Percentiles rank a stretch among this genome's conserved stretches.
Conservation (phyloP, 2,797 vertebrate species). For the Melopsittacus undulatus region DNA sequence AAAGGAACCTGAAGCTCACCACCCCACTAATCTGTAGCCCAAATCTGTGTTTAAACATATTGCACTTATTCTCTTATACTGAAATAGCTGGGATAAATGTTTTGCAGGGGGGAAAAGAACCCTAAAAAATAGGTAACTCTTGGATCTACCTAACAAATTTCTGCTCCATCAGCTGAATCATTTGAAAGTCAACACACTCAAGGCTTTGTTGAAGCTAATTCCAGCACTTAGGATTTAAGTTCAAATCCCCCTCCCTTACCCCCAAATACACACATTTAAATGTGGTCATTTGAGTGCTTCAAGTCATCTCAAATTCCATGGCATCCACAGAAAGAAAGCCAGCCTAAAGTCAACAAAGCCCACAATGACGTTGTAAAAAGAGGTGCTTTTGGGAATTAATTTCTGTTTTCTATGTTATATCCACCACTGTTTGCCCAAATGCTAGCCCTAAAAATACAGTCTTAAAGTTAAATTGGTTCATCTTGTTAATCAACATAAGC, state of each 20-base stretch:
- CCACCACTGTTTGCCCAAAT: constrained; percentile 15
- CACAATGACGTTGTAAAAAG: constrained; percentile 42
- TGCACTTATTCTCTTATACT: neutral
- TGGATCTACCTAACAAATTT: neutral
- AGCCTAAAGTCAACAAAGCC: constrained; percentile 51
- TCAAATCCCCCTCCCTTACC: constrained; percentile 14
- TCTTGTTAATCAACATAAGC: neutral
- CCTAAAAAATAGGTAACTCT: neutral
- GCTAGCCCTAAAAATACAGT: neutral
- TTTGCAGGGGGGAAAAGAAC: neutral
- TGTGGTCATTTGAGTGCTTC: constrained; percentile 41
- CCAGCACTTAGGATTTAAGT: constrained; percentile 55
- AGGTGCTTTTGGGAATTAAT: constrained; percentile 18
- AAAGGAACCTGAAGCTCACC: neutral
- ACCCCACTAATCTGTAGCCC: neutral
- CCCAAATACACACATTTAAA: constrained; percentile 51
- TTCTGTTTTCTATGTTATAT: neutral
- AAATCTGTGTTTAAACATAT: neutral
- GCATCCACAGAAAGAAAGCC: constrained; percentile 1
- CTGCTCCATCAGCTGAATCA: constrained; percentile 28
- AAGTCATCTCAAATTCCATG: constrained; percentile 48
- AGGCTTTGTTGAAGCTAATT: constrained; percentile 53
- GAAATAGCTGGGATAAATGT: neutral
- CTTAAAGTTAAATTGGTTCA: neutral
- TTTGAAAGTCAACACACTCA: constrained; percentile 52